phyloP scores from a whole-genome alignment of 2,113 vertebrate species.

The Cryptotis parvus region DNA sequence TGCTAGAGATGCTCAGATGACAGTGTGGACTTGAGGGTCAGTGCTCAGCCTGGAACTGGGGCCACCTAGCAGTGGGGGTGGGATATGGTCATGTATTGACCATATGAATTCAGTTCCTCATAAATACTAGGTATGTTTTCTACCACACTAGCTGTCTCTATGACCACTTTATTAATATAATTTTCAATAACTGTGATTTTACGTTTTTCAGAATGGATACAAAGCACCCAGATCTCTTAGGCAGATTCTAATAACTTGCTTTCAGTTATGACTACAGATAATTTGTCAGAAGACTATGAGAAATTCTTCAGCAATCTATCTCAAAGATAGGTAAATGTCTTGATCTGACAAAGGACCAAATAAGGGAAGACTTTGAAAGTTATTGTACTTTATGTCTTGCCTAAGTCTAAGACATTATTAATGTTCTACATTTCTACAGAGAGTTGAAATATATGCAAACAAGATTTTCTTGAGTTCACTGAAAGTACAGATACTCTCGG shows the following conservation, averaged over 20 bases:
- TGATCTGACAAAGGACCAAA: not conserved
- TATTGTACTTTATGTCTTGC: not conserved
- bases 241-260: conserved; percentile 8
- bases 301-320: not conserved
- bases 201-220: not conserved
- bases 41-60: no score
- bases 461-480: not conserved
- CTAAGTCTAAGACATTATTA: conserved; percentile 2
- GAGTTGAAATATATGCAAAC: not conserved
- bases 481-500: not conserved
- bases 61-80: no score
- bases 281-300: not conserved
- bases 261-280: not conserved
- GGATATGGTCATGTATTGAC: no score
- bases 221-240: conserved; percentile 8
- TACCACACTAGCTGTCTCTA: no score
- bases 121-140: no score
- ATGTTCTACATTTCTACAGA: not conserved
- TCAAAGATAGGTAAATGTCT: not conserved
- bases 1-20: no score
- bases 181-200: conserved; percentile 4
- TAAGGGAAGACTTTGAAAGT: not conserved
- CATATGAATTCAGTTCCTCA: no score
- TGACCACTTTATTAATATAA: not conserved
- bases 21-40: no score